Percentiles rank a stretch among this genome's conserved stretches.
Evolutionary conservation across 2,113 vertebrate genomes (phyloP).

Genomic region (Felis chaus): DNA sequence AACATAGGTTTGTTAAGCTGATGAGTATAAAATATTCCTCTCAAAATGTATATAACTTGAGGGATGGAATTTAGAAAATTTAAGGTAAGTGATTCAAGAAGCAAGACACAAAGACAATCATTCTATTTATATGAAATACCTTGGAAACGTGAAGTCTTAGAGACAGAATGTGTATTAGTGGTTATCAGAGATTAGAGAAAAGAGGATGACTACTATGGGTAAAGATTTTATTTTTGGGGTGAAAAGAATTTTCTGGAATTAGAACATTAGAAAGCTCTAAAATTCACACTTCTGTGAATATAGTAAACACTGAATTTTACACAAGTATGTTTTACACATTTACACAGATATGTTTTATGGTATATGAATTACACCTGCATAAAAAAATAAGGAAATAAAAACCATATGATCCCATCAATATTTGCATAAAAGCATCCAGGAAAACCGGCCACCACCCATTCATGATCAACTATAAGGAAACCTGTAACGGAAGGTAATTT

Average conservation of each 20-base stretch:
- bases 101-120: background rate
- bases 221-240: background rate
- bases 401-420: too few relatives aligned
- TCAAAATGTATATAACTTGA: background rate
- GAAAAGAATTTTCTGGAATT: background rate
- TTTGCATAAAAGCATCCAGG: too few relatives aligned
- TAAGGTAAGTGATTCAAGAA: too few relatives aligned
- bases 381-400: background rate
- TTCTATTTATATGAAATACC: background rate
- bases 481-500: background rate
- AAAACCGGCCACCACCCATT: background rate
- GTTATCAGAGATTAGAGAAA: background rate
- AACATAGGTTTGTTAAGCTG: background rate
- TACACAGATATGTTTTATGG: background rate
- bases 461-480: background rate
- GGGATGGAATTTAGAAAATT: background rate
- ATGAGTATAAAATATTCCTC: background rate
- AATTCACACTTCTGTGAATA: background rate
- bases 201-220: background rate
- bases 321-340: too few relatives aligned
- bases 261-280: background rate
- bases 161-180: background rate
- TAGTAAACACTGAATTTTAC: background rate
- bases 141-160: background rate
- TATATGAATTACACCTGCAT: background rate